phyloP scores from a whole-genome alignment of 2,113 vertebrate species.

The Cynoglossus semilaevis region DNA sequence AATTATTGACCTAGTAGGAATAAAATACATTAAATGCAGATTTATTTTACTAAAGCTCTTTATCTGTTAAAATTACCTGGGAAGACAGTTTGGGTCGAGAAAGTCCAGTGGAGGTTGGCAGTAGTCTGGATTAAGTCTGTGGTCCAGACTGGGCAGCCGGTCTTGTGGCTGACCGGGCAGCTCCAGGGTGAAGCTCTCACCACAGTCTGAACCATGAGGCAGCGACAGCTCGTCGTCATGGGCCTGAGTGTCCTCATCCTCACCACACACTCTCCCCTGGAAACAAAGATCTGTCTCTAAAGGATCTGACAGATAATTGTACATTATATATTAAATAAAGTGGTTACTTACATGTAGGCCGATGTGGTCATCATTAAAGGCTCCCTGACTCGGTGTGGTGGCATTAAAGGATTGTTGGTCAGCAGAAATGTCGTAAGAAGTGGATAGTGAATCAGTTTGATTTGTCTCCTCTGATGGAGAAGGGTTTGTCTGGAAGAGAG shows the following conservation, averaged over 20 bases:
- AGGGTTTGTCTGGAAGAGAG: slow-evolving; percentile 85
- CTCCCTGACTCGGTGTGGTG: slow-evolving; percentile 81
- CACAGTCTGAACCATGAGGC: slow-evolving; percentile 88
- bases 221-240: slow-evolving; percentile 90
- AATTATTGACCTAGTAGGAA: not conserved
- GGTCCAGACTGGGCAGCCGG: slow-evolving; percentile 29
- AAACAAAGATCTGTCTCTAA: not conserved
- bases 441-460: slow-evolving; percentile 85
- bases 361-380: slow-evolving; percentile 42
- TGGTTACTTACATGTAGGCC: slow-evolving; percentile 51
- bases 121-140: slow-evolving; percentile 49
- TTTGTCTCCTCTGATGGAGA: slow-evolving; percentile 92
- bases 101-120: slow-evolving; percentile 71
- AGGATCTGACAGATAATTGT: not conserved
- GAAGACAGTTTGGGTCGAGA: slow-evolving; percentile 84
- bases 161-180: slow-evolving; percentile 71
- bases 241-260: slow-evolving; percentile 83
- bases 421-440: slow-evolving; percentile 84
- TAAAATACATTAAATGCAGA: not conserved
- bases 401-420: slow-evolving; percentile 82
- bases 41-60: not conserved
- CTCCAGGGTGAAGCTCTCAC: slow-evolving; percentile 89
- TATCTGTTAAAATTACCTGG: slow-evolving; percentile 74
- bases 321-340: not conserved
- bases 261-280: slow-evolving; percentile 78